Percentiles rank a stretch among this genome's conserved stretches.
These are phyloP conservation scores for Chloebia gouldiae DNA, from an alignment of 2,113 vertebrate genomes.

Conservation along the genomic window DNA sequence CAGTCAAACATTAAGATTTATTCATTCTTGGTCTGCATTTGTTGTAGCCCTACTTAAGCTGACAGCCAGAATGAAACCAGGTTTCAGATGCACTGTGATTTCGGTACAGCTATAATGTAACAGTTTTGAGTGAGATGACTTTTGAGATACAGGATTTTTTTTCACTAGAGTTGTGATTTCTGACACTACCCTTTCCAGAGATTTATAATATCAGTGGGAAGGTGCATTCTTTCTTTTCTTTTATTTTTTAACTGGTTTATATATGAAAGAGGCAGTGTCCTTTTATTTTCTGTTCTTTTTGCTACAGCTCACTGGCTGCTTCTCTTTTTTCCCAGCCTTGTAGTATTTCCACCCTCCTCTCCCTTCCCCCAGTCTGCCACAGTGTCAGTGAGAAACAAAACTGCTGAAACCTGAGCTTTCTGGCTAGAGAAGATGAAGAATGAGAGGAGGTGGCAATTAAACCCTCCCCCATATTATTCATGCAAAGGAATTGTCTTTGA, in stretches of 20 bases:
- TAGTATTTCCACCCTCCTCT: slow-evolving; percentile 8
- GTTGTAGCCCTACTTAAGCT: neutral
- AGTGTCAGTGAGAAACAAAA: slow-evolving; percentile 44
- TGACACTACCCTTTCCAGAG: neutral
- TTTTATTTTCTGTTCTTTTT: neutral
- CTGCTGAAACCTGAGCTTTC: slow-evolving; percentile 66
- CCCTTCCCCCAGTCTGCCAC: slow-evolving; percentile 38
- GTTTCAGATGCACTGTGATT: neutral
- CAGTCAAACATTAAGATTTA: neutral
- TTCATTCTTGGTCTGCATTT: neutral
- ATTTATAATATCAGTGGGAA: neutral
- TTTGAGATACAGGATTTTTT: neutral
- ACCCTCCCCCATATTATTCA: slow-evolving; percentile 66
- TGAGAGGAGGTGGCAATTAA: slow-evolving; percentile 67
- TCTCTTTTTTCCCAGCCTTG: slow-evolving; percentile 40
- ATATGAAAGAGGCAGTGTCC: neutral
- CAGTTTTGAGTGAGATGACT: neutral
- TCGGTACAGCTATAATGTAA: neutral
- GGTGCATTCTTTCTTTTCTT: neutral
- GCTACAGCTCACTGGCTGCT: slow-evolving; percentile 30
- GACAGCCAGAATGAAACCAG: neutral
- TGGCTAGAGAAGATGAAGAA: slow-evolving; percentile 57
- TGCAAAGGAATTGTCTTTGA: slow-evolving; percentile 70
- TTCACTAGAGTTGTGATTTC: neutral
- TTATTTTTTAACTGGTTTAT: neutral